These are phyloP conservation scores for Catagonus wagneri DNA, from an alignment of 2,113 vertebrate species.

Conservation along the genomic window DNA sequence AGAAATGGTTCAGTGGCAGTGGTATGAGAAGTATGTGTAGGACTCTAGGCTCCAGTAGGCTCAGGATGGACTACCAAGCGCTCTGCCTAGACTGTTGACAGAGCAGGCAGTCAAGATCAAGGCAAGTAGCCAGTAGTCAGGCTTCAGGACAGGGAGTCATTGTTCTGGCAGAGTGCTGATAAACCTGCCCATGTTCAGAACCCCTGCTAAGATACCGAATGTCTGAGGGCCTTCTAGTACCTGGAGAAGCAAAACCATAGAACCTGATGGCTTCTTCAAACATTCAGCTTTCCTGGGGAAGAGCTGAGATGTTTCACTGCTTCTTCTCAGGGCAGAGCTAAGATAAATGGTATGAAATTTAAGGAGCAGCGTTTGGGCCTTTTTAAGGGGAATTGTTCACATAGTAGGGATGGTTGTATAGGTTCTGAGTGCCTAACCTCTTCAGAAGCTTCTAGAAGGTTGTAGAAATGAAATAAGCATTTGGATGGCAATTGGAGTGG, in stretches of 20 bases:
- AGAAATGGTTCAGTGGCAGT: background rate
- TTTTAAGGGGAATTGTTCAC: background rate
- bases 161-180: background rate
- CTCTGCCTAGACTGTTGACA: background rate
- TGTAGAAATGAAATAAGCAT: background rate
- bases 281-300: background rate
- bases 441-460: background rate
- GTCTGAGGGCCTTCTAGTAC: background rate
- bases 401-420: background rate
- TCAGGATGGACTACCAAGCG: background rate
- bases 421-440: background rate
- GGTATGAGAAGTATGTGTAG: fast-evolving
- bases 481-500: background rate
- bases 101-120: background rate
- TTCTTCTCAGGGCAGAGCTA: background rate
- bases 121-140: background rate
- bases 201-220: background rate
- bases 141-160: too few species aligned
- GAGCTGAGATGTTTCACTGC: background rate
- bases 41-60: background rate
- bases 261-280: background rate
- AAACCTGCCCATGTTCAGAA: background rate
- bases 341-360: background rate
- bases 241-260: background rate
- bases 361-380: background rate